Base-by-base conservation (phyloP, 2,888 invertebrate species). In the Drosophila greeni region DNA sequence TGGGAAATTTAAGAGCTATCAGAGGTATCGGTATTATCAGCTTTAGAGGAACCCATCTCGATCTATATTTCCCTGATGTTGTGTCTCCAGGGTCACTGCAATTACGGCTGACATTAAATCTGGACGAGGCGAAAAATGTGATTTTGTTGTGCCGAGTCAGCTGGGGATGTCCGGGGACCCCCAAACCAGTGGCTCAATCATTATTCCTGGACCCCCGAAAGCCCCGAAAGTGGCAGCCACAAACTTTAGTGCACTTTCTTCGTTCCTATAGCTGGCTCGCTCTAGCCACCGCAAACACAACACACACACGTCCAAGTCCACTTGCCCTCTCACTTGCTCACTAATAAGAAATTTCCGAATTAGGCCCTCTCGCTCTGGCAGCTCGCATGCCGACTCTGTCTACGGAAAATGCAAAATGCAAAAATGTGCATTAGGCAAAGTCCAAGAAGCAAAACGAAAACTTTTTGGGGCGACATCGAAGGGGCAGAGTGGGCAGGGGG, bases 361-460 rank as follows among this genome's bases (percentile, higher is more conserved):
- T 56, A 54, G 36, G 48, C 68, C 49, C 66, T 74, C 79, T 84
- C 80, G 60, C 84, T 79, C 77, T 82, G 43, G 37, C 76, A 49
- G 33, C 52, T 24, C 56, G 62, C 84, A 72, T 67, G 72, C 67
- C 51, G 64, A 55, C 85, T 84, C 77, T 76, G 66, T 84, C 83
- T 82, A 66, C 66, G 62, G 73, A 66, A 79, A 84, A 82, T 80
- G 79, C 79, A 80, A 80, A 80, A 80, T 80, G 79, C 79, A 80
- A 80, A 80, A 80, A 80, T 80, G 84, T 80, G 85, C 85, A 79
- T 79, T 84, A 76, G 79, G 67, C 67, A 84, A 82, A 84, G 83
- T 74, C 83, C 85, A 80, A 80, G 79, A 80, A 74, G 76, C 82
- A 64, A 55, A 66, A 65, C 70, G 51, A 51, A 76, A 67, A 78